These are phyloP conservation scores for Peromyscus polionotus DNA, from an alignment of 2,113 vertebrate genomes.

Conservation along the genomic window DNA sequence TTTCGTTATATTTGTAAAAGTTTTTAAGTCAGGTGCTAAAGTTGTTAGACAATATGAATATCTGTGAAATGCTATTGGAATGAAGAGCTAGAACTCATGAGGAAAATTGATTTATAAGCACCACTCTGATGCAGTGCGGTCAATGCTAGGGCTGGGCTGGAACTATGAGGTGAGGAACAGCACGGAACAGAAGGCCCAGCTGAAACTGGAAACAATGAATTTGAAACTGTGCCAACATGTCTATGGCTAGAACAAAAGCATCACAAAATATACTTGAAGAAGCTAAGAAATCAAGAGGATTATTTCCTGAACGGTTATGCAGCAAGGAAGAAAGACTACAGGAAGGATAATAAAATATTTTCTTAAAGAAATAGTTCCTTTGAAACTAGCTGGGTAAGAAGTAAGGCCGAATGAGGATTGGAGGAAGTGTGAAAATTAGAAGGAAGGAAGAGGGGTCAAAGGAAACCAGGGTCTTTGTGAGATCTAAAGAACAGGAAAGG, in stretches of 20 bases:
- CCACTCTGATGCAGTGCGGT: neutral
- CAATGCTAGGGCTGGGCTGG: neutral
- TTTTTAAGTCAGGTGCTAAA: neutral
- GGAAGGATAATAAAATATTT: neutral
- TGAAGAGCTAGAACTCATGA: neutral
- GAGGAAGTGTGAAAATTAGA: neutral
- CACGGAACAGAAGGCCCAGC: neutral
- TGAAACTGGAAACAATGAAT: neutral
- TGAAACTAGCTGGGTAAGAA: neutral
- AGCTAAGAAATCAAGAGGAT: neutral
- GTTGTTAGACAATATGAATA: neutral
- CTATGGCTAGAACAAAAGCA: neutral
- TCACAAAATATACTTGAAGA: neutral
- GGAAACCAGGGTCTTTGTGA: neutral
- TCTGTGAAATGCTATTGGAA: neutral
- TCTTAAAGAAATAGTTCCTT: neutral
- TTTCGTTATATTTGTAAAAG: conserved; percentile 48
- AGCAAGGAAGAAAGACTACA: neutral
- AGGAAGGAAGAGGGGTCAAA: neutral
- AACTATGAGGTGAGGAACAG: neutral
- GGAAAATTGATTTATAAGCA: neutral
- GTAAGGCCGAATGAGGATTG: neutral
- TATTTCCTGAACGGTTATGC: neutral
- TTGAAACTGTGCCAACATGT: neutral
- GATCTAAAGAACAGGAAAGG: neutral